A percentile compares a stretch with the other conserved stretches of the same genome.
Conservation (phyloP, 2,888 invertebrate species). For the Watsonalla cultraria region DNA sequence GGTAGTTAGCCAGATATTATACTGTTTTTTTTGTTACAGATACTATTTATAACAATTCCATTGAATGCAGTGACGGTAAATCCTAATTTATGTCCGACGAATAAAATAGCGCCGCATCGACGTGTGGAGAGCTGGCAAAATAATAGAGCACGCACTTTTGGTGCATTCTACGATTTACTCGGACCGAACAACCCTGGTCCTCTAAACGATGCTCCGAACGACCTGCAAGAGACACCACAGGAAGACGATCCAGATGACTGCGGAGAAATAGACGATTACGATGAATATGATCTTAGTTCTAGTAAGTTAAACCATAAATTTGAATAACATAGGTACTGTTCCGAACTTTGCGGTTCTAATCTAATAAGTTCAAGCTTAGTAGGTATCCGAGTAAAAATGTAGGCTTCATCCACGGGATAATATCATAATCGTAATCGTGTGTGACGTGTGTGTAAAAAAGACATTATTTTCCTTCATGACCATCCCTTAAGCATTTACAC, state of each 20-base stretch:
- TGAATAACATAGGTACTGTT: too few relatives aligned
- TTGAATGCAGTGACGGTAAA: constrained; percentile 52
- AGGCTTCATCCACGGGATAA: too few relatives aligned
- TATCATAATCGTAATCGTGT: too few relatives aligned
- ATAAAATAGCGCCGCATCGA: constrained; percentile 65
- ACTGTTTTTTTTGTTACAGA: constrained; percentile 23
- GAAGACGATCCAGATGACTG: constrained; percentile 60
- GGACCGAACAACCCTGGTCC: constrained; percentile 29
- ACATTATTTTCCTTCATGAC: too few relatives aligned
- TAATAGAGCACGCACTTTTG: constrained; percentile 47
- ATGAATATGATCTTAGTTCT: constrained; percentile 65
- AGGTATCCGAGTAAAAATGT: too few relatives aligned
- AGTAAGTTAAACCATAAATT: constrained; percentile 33
- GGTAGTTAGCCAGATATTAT: background rate
- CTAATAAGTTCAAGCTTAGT: too few relatives aligned
- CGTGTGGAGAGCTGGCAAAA: constrained; percentile 31
- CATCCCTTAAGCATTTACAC: too few relatives aligned
- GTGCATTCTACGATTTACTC: constrained; percentile 49
- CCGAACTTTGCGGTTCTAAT: too few relatives aligned
- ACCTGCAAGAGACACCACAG: constrained; percentile 54
- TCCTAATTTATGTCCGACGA: constrained; percentile 60
- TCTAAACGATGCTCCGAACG: constrained; percentile 24
- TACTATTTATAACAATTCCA: constrained; percentile 27
- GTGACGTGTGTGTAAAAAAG: too few relatives aligned
- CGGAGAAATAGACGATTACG: constrained; percentile 69